Evolutionary conservation across 2,888 invertebrate species (phyloP).

Genomic region (Drosophila demipolita): DNA sequence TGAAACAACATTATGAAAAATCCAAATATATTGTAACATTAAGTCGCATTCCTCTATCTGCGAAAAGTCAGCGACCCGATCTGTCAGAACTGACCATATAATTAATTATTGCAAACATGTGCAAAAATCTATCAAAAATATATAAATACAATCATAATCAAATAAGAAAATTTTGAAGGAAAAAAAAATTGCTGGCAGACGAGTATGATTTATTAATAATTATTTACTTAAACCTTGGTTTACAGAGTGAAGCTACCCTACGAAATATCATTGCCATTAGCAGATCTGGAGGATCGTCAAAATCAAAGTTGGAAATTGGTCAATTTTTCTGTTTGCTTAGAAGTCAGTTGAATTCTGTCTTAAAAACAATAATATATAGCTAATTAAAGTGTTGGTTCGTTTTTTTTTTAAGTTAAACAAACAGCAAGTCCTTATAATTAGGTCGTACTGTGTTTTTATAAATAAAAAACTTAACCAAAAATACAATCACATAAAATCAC

Average conservation of each 20-base stretch:
- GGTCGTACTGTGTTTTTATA: constrained; percentile 17
- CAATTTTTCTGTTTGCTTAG: not conserved
- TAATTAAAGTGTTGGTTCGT: not conserved
- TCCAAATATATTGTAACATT: constrained; percentile 12
- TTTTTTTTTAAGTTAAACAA: not conserved
- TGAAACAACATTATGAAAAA: not conserved
- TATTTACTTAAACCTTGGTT: constrained; percentile 22
- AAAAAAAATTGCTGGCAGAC: constrained; percentile 53
- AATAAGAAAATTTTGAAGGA: constrained; percentile 55
- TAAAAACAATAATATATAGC: not conserved
- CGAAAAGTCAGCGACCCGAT: constrained; percentile 30
- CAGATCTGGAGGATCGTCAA: not conserved
- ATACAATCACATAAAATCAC: too few relatives aligned
- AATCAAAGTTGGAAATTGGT: not conserved
- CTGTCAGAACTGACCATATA: constrained; percentile 52
- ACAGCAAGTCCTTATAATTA: not conserved
- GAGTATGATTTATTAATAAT: constrained; percentile 66
- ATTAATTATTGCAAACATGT: constrained; percentile 75
- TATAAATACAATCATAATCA: constrained; percentile 27
- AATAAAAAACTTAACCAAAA: not conserved
- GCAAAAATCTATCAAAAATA: constrained; percentile 67
- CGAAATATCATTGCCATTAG: not conserved
- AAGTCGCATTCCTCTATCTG: constrained; percentile 21
- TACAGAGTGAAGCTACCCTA: constrained; percentile 32
- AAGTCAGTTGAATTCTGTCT: not conserved